A percentile compares a stretch with the other conserved stretches of the same genome.
Evolutionary conservation across 2,113 vertebrate species (phyloP).

Genomic region (Prinia subflava): DNA sequence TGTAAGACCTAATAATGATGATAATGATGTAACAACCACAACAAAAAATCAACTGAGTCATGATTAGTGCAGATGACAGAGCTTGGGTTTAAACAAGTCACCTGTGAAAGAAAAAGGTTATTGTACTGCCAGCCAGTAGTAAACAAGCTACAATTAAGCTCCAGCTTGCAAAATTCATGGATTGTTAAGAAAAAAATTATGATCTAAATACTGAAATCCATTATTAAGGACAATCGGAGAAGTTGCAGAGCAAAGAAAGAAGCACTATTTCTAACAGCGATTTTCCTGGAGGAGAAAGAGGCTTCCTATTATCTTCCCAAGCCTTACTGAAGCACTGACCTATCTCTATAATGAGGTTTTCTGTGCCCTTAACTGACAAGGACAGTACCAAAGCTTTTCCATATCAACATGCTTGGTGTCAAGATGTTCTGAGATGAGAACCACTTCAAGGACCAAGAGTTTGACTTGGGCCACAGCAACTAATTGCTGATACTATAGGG

Average conservation of each 20-base stretch:
- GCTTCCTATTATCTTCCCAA: no score
- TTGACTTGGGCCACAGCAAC: neutral
- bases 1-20: constrained; percentile 75
- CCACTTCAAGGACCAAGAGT: neutral
- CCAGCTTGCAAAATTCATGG: neutral
- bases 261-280: neutral
- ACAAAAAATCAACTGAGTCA: constrained; percentile 43
- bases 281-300: neutral
- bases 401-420: neutral
- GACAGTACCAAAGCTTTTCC: neutral
- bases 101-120: constrained; percentile 4
- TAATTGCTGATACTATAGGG: neutral
- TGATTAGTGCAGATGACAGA: constrained; percentile 50
- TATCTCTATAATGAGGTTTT: neutral
- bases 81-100: neutral
- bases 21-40: constrained; percentile 17
- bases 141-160: neutral
- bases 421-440: neutral
- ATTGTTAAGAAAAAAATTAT: neutral
- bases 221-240: neutral
- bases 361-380: neutral
- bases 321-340: neutral
- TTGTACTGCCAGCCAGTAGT: neutral
- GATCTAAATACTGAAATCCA: neutral
- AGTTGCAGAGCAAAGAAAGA: neutral